Base-by-base conservation (phyloP, 2,113 vertebrate genomes). In the Catagonus wagneri region DNA sequence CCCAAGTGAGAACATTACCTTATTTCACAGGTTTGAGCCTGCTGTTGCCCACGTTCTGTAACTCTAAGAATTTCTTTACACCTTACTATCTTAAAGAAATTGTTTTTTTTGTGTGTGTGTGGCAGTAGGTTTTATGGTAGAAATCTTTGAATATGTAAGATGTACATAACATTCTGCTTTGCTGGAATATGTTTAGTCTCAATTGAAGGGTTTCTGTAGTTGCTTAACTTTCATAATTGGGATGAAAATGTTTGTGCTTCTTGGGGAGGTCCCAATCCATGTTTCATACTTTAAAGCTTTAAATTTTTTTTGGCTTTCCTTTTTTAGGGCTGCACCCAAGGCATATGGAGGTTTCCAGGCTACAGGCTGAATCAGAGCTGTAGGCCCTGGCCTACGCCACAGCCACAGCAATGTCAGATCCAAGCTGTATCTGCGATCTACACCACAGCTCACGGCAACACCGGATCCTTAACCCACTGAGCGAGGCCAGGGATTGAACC, bases 151-250 rank as follows among this genome's bases (percentile, higher is more conserved):
- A 89, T 27, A 89, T 94, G 14, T 89, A 72, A 65, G 71, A 71
- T 89, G 83, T 96, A 52, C 14, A 86, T 90, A 81, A 71, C 22
- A 56, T 69, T 91, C 34, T 76, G 69, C 61, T 94, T 94, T 81
- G 63, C 54, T 92, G 66, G 71, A 74, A 34, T 94, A 95, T 92
- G 79, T 83, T 65, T 90, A 27, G 34, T 90, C 6, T 93, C 80
- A 93, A 39, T 61, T 72, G 84, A 92, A 87, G 52, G 1, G 23
- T 83, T 32, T 92, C 74, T 96, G 6, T 90, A 85, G 50, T 88
- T 93, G 65, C 66, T 95, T 92, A 63, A 65, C 54, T 23, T 88
- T 66, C 86, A 66, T 65, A 79, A 69, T 95, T 83, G 83, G 90
- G 83, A 74, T 91, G 78, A 84, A 96, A 90, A 76, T 93, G 71